phyloP scores from a whole-genome alignment of 2,113 vertebrate genomes.

The Pelecanus crispus region DNA sequence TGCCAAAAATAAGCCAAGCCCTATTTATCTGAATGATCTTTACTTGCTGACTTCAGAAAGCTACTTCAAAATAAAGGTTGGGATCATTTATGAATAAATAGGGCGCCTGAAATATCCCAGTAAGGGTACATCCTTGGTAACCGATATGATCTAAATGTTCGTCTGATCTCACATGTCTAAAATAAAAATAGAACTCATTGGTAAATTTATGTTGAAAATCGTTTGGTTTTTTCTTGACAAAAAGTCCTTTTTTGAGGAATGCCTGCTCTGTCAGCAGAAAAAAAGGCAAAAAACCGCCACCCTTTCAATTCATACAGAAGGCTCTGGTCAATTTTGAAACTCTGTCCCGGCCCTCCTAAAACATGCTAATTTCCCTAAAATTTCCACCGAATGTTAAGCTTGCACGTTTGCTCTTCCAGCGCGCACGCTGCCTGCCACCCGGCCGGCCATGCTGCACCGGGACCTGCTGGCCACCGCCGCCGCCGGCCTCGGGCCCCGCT shows the following conservation, averaged over 20 bases:
- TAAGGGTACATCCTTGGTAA: not conserved
- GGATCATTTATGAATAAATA: not conserved
- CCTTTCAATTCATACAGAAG: not conserved
- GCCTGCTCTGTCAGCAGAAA: not conserved
- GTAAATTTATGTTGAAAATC: not conserved
- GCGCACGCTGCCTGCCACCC: rapidly evolving
- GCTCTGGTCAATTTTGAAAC: not conserved
- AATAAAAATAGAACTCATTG: not conserved
- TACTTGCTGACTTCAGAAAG: constrained; percentile 28
- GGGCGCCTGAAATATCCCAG: not conserved
- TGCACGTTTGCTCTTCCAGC: not conserved
- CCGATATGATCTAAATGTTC: not conserved
- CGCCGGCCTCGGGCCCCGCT: not conserved
- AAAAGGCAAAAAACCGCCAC: not conserved
- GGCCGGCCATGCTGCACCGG: not conserved
- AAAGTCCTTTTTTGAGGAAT: not conserved
- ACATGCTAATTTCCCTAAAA: not conserved
- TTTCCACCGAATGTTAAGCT: not conserved
- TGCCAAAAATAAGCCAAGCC: constrained; percentile 49
- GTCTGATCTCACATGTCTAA: not conserved
- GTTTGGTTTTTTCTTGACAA: not conserved
- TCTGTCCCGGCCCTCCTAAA: not conserved
- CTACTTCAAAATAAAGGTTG: constrained; percentile 46
- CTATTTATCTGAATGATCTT: constrained; percentile 42
- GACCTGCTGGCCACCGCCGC: not conserved